Evolutionary conservation across 2,113 vertebrate genomes (phyloP).

Genomic region (Cyprinus carpio): DNA sequence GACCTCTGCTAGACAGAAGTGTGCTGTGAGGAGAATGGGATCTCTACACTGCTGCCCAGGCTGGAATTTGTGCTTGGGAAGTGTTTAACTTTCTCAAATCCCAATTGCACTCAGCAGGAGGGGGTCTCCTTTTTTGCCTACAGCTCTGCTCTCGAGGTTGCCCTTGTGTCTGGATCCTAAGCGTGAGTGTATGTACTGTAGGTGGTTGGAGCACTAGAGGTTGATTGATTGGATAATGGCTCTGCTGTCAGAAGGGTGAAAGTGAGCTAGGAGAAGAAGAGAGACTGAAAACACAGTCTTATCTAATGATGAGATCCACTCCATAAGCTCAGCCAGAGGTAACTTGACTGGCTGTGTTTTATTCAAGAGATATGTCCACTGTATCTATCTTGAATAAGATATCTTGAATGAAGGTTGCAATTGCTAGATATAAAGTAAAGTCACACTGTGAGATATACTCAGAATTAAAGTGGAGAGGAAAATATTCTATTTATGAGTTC

Average conservation of each 20-base stretch:
- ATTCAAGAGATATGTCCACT: neutral
- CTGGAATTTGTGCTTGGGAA: slow-evolving; percentile 79
- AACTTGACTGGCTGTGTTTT: neutral
- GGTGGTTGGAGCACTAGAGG: slow-evolving; percentile 48
- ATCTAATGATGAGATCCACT: slow-evolving; percentile 58
- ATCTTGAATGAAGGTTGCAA: neutral
- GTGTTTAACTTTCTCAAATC: slow-evolving; percentile 79
- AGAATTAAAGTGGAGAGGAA: neutral
- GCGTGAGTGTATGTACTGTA: slow-evolving; percentile 47
- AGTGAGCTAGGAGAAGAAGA: slow-evolving; percentile 65
- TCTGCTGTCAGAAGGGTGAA: slow-evolving; percentile 70
- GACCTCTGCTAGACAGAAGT: slow-evolving; percentile 73
- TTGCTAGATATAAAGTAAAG: neutral
- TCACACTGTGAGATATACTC: neutral
- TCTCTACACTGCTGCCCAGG: slow-evolving; percentile 76
- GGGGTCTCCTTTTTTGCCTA: slow-evolving; percentile 61
- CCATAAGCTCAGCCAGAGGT: neutral
- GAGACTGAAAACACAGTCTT: slow-evolving; percentile 61
- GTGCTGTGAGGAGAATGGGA: slow-evolving; percentile 70
- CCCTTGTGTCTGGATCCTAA: slow-evolving; percentile 58
- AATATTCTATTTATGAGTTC: neutral
- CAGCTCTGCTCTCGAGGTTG: slow-evolving; percentile 71
- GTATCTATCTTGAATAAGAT: neutral
- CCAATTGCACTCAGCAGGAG: slow-evolving; percentile 77
- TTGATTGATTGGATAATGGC: slow-evolving; percentile 67